These are phyloP conservation scores for Prochilodus magdalenae DNA, from an alignment of 2,113 vertebrate species.

Conservation along the genomic window DNA sequence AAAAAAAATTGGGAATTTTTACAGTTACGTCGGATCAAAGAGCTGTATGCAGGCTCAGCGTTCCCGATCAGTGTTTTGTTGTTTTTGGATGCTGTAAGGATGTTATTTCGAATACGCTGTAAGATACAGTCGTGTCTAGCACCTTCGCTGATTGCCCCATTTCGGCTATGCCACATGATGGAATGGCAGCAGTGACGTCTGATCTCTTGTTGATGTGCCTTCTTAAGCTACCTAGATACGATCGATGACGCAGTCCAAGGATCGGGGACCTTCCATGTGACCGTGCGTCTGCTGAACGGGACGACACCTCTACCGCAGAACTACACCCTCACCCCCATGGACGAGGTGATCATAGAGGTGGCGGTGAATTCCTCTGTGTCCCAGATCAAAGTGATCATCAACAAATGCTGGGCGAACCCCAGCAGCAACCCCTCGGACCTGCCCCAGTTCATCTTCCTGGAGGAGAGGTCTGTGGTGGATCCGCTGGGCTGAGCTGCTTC, in stretches of 20 bases:
- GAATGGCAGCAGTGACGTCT: too few relatives aligned
- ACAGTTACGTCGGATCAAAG: too few relatives aligned
- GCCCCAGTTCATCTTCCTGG: conserved; percentile 75
- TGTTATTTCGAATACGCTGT: too few relatives aligned
- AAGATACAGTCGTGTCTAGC: too few relatives aligned
- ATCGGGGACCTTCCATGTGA: conserved; percentile 80
- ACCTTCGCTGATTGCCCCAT: too few relatives aligned
- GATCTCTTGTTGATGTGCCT: conserved; percentile 5
- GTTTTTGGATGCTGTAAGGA: too few relatives aligned
- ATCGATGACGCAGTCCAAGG: conserved; percentile 78
- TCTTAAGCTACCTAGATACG: conserved; percentile 74
- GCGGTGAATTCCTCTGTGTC: conserved; percentile 76
- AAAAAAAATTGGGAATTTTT: too few relatives aligned
- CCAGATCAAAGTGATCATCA: conserved; percentile 83
- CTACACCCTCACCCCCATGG: conserved; percentile 78
- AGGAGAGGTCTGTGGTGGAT: conserved; percentile 80
- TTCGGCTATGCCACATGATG: too few relatives aligned
- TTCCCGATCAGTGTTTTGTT: too few relatives aligned
- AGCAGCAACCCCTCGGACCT: conserved; percentile 71
- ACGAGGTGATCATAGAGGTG: conserved; percentile 83
- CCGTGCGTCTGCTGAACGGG: conserved; percentile 82
- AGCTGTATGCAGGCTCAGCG: too few relatives aligned
- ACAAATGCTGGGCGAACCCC: conserved; percentile 89
- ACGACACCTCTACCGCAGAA: conserved; percentile 79
- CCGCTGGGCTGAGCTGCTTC: too few relatives aligned